Evolutionary conservation across 53 echinoderm and acorn worm species (phyloP).

Genomic region (Patiria pectinifera): DNA sequence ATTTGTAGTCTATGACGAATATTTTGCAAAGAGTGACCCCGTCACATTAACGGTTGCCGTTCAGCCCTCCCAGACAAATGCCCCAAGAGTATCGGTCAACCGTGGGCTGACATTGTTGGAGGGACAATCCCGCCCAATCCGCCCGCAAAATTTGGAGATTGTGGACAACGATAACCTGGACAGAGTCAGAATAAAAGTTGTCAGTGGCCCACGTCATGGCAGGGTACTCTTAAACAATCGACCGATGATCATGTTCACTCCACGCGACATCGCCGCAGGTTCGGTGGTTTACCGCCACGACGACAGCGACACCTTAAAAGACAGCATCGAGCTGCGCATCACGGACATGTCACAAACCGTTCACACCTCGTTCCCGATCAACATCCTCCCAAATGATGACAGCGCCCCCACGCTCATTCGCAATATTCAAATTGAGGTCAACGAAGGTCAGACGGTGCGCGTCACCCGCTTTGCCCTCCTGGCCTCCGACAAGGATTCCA

Average conservation of each 20-base stretch:
- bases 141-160: slow-evolving; percentile 78
- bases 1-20: slow-evolving; percentile 83
- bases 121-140: slow-evolving; percentile 92
- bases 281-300: slow-evolving; percentile 90
- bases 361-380: slow-evolving; percentile 88
- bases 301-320: slow-evolving; percentile 89
- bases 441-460: slow-evolving; percentile 81
- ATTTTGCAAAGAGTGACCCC: slow-evolving; percentile 83
- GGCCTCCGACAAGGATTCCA: slow-evolving; percentile 90
- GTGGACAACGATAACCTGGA: slow-evolving; percentile 93
- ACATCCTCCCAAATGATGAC: slow-evolving; percentile 94
- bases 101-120: slow-evolving; percentile 92
- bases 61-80: slow-evolving; percentile 84
- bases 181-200: slow-evolving; percentile 86
- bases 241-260: slow-evolving; percentile 95
- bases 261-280: slow-evolving; percentile 79
- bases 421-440: slow-evolving; percentile 86
- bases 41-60: slow-evolving; percentile 91
- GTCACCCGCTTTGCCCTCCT: slow-evolving; percentile 81
- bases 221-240: slow-evolving; percentile 78
- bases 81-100: slow-evolving; percentile 85
- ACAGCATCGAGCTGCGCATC: slow-evolving; percentile 86
- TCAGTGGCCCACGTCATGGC: slow-evolving; percentile 88
- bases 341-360: slow-evolving; percentile 84
- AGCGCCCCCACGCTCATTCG: slow-evolving; percentile 89